Conservation (phyloP, 2,888 invertebrate genomes). For the Dasypogon diadema region DNA sequence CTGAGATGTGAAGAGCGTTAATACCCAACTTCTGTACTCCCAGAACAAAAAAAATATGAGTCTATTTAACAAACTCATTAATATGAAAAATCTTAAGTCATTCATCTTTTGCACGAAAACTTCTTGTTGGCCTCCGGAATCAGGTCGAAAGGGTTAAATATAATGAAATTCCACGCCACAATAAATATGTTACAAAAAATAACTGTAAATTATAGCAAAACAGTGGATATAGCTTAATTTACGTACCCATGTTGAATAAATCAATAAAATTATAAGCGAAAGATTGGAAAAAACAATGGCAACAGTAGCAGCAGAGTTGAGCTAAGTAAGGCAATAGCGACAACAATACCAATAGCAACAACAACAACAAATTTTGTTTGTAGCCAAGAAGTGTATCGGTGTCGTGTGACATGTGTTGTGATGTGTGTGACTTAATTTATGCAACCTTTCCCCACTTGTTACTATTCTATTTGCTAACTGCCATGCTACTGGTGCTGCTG, state of each 20-base stretch:
- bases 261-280: slow-evolving; percentile 42
- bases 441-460: slow-evolving; percentile 50
- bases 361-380: neutral
- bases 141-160: slow-evolving; percentile 36
- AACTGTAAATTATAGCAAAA: slow-evolving; percentile 24
- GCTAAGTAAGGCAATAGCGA: too few species aligned
- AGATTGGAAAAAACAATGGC: neutral
- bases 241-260: slow-evolving; percentile 19
- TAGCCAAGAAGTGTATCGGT: neutral
- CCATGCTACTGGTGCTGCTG: slow-evolving; percentile 8
- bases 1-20: too few species aligned
- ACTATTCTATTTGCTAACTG: slow-evolving; percentile 39
- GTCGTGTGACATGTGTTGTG: slow-evolving; percentile 15
- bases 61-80: neutral
- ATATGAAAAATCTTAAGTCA: slow-evolving; percentile 33
- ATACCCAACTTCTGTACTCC: too few species aligned
- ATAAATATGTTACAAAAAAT: slow-evolving; percentile 39
- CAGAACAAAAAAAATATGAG: neutral
- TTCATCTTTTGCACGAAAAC: slow-evolving; percentile 41
- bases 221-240: slow-evolving; percentile 35
- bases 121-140: slow-evolving; percentile 22
- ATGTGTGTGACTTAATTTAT: slow-evolving; percentile 49
- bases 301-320: neutral
- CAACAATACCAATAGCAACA: neutral
- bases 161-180: slow-evolving; percentile 40